Conservation (phyloP, 2,888 invertebrate genomes). For the Cerastis rubricosa region DNA sequence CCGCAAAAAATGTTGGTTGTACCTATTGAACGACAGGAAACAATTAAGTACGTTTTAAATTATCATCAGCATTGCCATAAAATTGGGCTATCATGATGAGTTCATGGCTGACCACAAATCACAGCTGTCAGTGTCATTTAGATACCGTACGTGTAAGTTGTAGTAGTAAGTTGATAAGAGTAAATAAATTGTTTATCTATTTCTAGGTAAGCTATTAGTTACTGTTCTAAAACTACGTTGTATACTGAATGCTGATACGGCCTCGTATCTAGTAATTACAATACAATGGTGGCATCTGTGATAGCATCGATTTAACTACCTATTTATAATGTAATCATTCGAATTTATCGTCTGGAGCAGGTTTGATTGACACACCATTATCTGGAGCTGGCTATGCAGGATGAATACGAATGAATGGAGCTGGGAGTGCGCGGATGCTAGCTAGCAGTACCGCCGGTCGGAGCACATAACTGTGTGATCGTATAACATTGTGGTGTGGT, state of each 20-base stretch:
- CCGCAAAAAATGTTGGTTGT: conserved; percentile 35
- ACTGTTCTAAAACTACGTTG: conserved; percentile 7
- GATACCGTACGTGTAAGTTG: not conserved
- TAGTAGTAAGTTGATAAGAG: conserved; percentile 9
- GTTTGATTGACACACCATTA: conserved; percentile 53
- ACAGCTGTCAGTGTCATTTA: conserved; percentile 1
- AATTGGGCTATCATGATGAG: conserved; percentile 19
- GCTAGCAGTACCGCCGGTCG: not conserved
- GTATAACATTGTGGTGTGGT: conserved; percentile 33
- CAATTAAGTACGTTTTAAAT: conserved; percentile 36
- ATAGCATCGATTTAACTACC: conserved; percentile 38
- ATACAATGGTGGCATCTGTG: conserved; percentile 59
- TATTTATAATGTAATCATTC: conserved; percentile 50
- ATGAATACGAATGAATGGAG: conserved; percentile 18
- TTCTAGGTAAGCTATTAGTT: conserved; percentile 14
- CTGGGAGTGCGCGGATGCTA: conserved; percentile 29
- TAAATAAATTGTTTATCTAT: conserved; percentile 2
- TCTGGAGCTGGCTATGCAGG: conserved; percentile 26
- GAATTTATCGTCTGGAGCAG: conserved; percentile 49
- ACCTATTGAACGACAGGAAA: conserved; percentile 23
- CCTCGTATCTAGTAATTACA: conserved; percentile 57
- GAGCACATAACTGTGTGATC: conserved; percentile 25
- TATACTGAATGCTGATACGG: conserved; percentile 28
- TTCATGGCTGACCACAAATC: conserved; percentile 16
- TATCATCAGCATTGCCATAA: conserved; percentile 5